Evolutionary conservation across 2,888 invertebrate genomes (phyloP), one percentile per base, ranked within the genome.

Genomic region (Gandaritis pyraliata): DNA sequence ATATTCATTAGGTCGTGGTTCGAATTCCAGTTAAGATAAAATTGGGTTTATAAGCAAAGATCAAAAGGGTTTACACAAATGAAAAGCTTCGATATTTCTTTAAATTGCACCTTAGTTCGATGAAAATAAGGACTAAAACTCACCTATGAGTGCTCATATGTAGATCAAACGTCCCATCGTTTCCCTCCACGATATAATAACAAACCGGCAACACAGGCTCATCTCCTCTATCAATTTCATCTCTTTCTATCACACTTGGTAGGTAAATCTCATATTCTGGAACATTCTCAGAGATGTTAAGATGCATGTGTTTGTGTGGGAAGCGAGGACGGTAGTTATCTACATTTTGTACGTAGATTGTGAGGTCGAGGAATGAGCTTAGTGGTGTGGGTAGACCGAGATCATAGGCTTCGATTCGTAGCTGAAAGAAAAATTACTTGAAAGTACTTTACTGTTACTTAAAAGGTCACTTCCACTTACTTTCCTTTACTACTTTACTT

Each of bases 271-370:
- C 93, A 81, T 96, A 96, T 4, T 93, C 87, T 18, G 84, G 82
- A 0, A 83, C 77, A 65, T 94, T 94, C 68, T 94, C 94, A 52
- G 96, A 96, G 64, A 97, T 95, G 82, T 96, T 96, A 0, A 96
- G 93, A 16, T 92, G 81, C 72, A 95, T 94, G 65, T 95, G 94
- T 71, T 95, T 95, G 41, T 95, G 92, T 30, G 96, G 91, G 85
- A 98, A 98, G 70, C 97, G 95, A 0, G 98, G 98, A 61, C 97
- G 95, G 82, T 96, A 97, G 80, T 96, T 97, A 84, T 98, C 97
- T 0, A 98, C 95, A 82, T 97, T 97, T 62, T 96, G 95, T 0
- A 98, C 96, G 80, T 97, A 97, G 69, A 98, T 95, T 3, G 96
- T 96, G 0, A 98, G 85, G 86, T 98, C 98, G 45, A 98, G 88